Base-by-base conservation (phyloP, 1,140 invertebrate species). In the Paralvinella palmiformis region DNA sequence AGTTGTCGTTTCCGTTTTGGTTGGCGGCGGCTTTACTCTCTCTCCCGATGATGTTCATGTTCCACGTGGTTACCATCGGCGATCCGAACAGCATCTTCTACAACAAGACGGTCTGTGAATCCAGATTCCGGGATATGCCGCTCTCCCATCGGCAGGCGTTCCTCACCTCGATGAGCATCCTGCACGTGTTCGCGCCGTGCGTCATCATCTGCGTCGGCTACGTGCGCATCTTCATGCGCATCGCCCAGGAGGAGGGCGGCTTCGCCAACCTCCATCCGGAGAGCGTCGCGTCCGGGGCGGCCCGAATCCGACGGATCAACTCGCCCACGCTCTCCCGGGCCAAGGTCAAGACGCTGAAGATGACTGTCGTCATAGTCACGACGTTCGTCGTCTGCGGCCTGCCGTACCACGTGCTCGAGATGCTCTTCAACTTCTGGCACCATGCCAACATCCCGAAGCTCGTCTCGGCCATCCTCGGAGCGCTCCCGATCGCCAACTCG, bases 341-440 rank as follows among this genome's bases (percentile, higher is more conserved):
- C 1, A 81, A 80, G 65, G 71, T 77, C 2, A 82, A 82, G 66
- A 82, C 80, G 0, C 62, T 82, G 27, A 78, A 76, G 60, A 79
- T 82, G 76, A 79, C 79, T 0, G 66, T 76, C 20, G 78, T 79
- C 6, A 81, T 82, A 17, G 74, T 79, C 1, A 29, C 63, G 1
- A 68, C 71, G 17, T 82, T 77, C 68, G 70, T 80, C 29, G 50
- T 78, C 0, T 79, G 77, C 64, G 71, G 71, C 2, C 29, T 75
- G 53, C 80, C 80, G 3, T 82, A 80, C 56, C 75, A 80, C 65
- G 66, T 78, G 29, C 73, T 73, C 17, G 80, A 82, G 60, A 76
- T 79, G 74, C 71, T 75, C 10, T 73, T 77, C 72, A 73, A 73
- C 3, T 80, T 74, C 65, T 73, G 74, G 2, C 67, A 77, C 59